Conservation (phyloP, 2,888 invertebrate species). For the Drosophila atripex region DNA sequence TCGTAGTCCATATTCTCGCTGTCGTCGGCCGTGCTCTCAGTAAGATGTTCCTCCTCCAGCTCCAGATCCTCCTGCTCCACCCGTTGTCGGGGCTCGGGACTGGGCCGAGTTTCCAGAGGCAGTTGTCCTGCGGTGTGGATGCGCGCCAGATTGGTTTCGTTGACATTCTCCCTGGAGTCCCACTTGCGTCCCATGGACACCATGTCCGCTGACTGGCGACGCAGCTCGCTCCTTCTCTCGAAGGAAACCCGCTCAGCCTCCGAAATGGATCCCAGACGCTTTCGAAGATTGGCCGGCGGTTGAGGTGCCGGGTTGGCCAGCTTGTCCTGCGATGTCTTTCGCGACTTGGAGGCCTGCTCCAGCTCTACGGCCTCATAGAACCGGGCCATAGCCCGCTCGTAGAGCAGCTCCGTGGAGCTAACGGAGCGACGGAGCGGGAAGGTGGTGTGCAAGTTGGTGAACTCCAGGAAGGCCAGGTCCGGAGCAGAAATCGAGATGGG, state of each 20-base stretch:
- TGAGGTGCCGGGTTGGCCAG: conserved; percentile 54
- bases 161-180: conserved; percentile 81
- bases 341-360: conserved; percentile 87
- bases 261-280: conserved; percentile 85
- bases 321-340: conserved; percentile 73
- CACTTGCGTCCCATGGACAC: conserved; percentile 75
- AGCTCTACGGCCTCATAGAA: conserved; percentile 91
- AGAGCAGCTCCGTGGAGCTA: conserved; percentile 92
- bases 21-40: conserved; percentile 81
- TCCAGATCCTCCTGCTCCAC: conserved; percentile 46
- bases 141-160: conserved; percentile 55
- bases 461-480: conserved; percentile 88
- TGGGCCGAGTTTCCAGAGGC: conserved; percentile 6
- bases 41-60: conserved; percentile 57
- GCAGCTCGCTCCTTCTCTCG: conserved; percentile 84
- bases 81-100: conserved; percentile 17
- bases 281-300: conserved; percentile 76
- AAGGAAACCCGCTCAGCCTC: conserved; percentile 84
- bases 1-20: conserved; percentile 62
- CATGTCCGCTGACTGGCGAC: conserved; percentile 85
- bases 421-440: conserved; percentile 88
- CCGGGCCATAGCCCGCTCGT: conserved; percentile 92
- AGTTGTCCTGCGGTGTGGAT: conserved; percentile 47
- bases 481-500: conserved; percentile 93
- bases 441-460: conserved; percentile 84